Percentiles rank a stretch among this genome's conserved stretches.
Evolutionary conservation across 2,113 vertebrate genomes (phyloP).

Genomic region (Cyphomyrus discorhynchus): DNA sequence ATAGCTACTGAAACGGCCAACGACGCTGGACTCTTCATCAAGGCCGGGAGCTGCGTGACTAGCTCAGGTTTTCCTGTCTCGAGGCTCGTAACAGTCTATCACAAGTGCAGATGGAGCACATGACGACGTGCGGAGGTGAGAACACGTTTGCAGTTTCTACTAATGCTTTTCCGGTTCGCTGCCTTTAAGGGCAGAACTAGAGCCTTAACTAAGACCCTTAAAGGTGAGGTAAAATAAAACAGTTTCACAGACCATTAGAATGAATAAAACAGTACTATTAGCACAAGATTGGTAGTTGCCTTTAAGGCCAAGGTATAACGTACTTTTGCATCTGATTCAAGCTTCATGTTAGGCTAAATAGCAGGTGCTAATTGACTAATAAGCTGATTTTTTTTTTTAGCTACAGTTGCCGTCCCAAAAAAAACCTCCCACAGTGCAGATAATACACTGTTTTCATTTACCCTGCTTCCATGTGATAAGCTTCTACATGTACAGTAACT

Average conservation of each 20-base stretch:
- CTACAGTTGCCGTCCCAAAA: neutral
- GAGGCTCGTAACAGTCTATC: neutral
- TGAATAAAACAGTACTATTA: conserved; percentile 14
- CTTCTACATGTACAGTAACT: neutral
- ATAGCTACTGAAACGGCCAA: neutral
- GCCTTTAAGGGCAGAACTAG: neutral
- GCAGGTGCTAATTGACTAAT: neutral
- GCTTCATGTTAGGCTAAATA: neutral
- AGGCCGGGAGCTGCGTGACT: neutral
- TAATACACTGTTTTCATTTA: neutral
- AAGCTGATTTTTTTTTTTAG: neutral
- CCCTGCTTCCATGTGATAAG: neutral
- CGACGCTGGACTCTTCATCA: neutral
- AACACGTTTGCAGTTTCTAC: neutral
- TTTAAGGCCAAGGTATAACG: conserved; percentile 1
- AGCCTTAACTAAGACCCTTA: neutral
- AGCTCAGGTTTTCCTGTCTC: neutral
- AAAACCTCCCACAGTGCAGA: neutral
- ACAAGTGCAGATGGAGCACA: too few species aligned
- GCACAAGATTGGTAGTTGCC: conserved; percentile 2
- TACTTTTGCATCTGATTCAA: neutral
- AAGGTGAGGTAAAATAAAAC: conserved; percentile 2
- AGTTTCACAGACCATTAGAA: neutral
- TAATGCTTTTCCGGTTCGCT: neutral
- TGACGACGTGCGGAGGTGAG: neutral